Percentiles rank a stretch among this genome's conserved stretches.
Evolutionary conservation across 64 coral and sea anemone species (phyloP).

Genomic region (Pachyseris speciosa): DNA sequence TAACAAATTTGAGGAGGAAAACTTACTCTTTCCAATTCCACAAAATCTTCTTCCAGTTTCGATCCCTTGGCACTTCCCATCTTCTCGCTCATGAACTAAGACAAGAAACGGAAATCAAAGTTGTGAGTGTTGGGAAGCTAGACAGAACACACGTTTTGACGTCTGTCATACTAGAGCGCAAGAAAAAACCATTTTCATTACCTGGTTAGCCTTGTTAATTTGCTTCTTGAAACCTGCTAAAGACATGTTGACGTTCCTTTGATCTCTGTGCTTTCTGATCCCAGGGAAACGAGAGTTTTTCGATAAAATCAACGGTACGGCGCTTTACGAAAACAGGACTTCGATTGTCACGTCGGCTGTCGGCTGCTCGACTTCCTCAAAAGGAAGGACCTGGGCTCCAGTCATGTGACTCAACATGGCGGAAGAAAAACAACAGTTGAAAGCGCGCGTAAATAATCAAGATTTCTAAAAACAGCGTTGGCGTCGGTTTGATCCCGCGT

Average conservation of each 20-base stretch:
- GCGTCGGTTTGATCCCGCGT: background rate
- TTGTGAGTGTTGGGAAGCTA: background rate
- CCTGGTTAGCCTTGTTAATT: constrained; percentile 99
- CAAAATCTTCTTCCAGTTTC: constrained; percentile 89
- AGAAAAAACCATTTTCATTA: background rate
- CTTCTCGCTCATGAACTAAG: constrained; percentile 97
- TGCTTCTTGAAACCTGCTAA: constrained; percentile 98
- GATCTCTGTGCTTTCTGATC: background rate
- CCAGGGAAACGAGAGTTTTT: background rate
- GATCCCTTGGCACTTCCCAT: constrained; percentile 96
- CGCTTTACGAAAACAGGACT: constrained; percentile 5
- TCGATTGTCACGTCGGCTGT: constrained; percentile 19
- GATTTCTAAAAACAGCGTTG: background rate
- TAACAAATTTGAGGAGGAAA: background rate
- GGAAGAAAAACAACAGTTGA: background rate
- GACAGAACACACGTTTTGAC: background rate
- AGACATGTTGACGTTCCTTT: constrained; percentile 77
- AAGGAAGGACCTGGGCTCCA: constrained; percentile 44
- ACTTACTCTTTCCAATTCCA: constrained; percentile 97
- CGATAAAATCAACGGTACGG: background rate
- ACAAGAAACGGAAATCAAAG: constrained; percentile 23
- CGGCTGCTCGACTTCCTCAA: constrained; percentile 23
- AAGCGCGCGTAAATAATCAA: constrained; percentile 24
- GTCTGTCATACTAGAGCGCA: background rate
- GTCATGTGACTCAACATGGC: constrained; percentile 89